Conservation (phyloP, 2,113 vertebrate genomes). For the Varanus komodoensis region DNA sequence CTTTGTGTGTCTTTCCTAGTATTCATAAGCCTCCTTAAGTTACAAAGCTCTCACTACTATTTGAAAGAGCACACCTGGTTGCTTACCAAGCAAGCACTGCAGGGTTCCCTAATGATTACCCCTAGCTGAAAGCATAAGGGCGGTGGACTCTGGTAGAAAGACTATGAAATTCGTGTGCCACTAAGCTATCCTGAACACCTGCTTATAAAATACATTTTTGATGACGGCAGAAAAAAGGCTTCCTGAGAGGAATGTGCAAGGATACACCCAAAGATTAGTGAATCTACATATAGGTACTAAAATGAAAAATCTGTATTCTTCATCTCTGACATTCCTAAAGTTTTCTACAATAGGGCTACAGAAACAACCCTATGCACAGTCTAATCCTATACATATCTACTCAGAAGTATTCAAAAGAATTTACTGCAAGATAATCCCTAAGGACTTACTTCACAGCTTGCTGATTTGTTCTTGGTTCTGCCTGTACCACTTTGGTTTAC, state of each 20-base stretch:
- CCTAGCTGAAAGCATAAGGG: neutral
- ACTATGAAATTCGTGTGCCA: neutral
- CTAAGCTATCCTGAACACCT: constrained; percentile 31
- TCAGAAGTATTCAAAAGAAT: no score
- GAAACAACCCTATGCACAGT: no score
- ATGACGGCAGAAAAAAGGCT: neutral
- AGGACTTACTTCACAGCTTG: neutral
- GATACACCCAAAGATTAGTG: neutral
- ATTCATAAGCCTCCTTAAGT: constrained; percentile 22
- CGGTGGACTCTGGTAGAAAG: neutral
- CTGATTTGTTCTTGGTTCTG: neutral
- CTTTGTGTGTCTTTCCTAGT: constrained; percentile 6
- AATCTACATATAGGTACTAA: neutral
- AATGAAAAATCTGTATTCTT: neutral
- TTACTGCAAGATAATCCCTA: neutral
- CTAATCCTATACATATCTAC: no score
- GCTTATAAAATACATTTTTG: neutral
- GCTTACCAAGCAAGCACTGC: constrained; percentile 17
- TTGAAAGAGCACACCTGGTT: constrained; percentile 27
- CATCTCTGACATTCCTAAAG: neutral
- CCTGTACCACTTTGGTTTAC: neutral
- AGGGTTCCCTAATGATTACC: neutral
- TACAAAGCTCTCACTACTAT: neutral
- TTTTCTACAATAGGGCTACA: neutral
- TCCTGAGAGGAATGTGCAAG: neutral